Base-by-base conservation (phyloP, 2,797 vertebrate genomes). In the Selene dorsalis region DNA sequence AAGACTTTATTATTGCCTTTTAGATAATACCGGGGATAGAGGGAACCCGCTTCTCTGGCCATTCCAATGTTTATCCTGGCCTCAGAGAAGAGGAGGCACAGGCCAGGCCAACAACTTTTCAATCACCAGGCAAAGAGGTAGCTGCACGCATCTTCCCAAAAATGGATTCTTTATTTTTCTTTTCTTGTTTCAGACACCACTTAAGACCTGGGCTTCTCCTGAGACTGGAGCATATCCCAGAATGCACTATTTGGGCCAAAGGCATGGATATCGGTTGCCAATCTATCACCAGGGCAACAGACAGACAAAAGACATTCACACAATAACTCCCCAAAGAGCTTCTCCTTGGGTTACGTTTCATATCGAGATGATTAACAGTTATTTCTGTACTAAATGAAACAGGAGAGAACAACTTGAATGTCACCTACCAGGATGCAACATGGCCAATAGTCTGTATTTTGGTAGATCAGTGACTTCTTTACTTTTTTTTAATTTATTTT, bases 1-100 rank as follows among this genome's bases (percentile, higher is more conserved):
- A 93, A 88, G 1, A 20, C 84, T 83, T 58, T 88, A 45, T 88
- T 88, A 84, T 83, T 91, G 77, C 32, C 64, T 93, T 94, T 87
- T 91, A 95, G 95, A 91, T 84, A 88, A 93, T 83, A 74, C 84
- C 61, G 28, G 75, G 77, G 39, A 83, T 71, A 75, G 82, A 48
- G 73, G 86, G 64, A 83, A 85, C 83, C 41, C 30, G 16, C 47
- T 88, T 80, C 79, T 89, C 48, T 84, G 93, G 90, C 89, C 87
- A 56, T 84, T 94, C 57, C 90, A 70, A 67, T 90, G 91, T 87
- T 92, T 92, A 66, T 85, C 83, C 59, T 85, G 84, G 80, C 53
- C 75, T 73, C 79, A 66, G 22, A 83, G 89, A 75, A 79, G 92
- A 86, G 75, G 80, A 75, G 58, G 26, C n/a, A 28, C 83, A 71